phyloP scores from a whole-genome alignment of 2,113 vertebrate genomes.

The Forbesichthys agassizii region DNA sequence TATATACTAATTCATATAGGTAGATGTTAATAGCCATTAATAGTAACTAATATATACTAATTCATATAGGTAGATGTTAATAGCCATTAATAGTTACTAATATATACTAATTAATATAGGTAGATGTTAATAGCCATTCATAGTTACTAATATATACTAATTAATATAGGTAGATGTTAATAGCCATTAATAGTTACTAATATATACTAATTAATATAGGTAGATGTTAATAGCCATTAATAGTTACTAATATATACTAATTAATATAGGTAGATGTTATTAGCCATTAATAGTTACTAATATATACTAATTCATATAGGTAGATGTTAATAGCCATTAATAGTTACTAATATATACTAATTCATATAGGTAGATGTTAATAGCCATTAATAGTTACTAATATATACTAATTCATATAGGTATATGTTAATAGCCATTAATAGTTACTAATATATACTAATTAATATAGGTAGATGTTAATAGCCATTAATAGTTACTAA shows the following conservation, averaged over 20 bases:
- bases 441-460: too few relatives aligned
- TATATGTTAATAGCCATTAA: too few relatives aligned
- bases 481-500: background rate
- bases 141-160: background rate
- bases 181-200: too few relatives aligned
- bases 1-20: slow-evolving; percentile 49
- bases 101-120: too few relatives aligned
- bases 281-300: too few relatives aligned
- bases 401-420: background rate
- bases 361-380: slow-evolving; percentile 63
- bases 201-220: too few relatives aligned
- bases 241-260: too few relatives aligned
- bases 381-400: background rate
- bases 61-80: fast-evolving
- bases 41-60: background rate
- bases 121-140: slow-evolving; percentile 36
- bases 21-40: slow-evolving; percentile 34
- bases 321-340: background rate
- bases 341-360: background rate
- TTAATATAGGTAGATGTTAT: too few relatives aligned
- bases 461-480: slow-evolving; percentile 64
- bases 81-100: too few relatives aligned
- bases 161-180: background rate
- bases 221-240: too few relatives aligned
- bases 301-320: too few relatives aligned